phyloP scores from a whole-genome alignment of 1,140 invertebrate genomes.

The Leptestheria dahalacensis region DNA sequence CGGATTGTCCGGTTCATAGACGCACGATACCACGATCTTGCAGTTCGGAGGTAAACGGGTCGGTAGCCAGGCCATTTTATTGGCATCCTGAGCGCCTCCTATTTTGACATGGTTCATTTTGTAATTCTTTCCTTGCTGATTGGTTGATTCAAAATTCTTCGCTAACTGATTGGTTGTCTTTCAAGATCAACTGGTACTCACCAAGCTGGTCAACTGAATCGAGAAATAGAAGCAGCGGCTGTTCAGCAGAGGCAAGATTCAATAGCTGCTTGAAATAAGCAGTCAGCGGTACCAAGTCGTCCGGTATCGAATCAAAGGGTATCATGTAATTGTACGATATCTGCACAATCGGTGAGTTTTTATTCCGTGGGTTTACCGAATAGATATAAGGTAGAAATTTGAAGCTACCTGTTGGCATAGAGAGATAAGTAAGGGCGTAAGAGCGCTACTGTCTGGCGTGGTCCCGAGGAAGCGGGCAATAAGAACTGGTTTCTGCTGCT shows the following conservation, averaged over 20 bases:
- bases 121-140: too few relatives aligned
- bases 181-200: background rate
- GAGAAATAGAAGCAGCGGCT: slow-evolving; percentile 71
- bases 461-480: slow-evolving; percentile 89
- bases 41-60: slow-evolving; percentile 73
- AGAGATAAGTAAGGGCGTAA: slow-evolving; percentile 84
- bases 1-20: slow-evolving; percentile 69
- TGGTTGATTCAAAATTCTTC: too few relatives aligned
- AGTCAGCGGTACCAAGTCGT: slow-evolving; percentile 86
- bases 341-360: slow-evolving; percentile 33
- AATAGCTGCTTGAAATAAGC: slow-evolving; percentile 90
- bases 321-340: slow-evolving; percentile 90
- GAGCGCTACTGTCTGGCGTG: slow-evolving; percentile 85
- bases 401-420: slow-evolving; percentile 78
- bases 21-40: slow-evolving; percentile 85
- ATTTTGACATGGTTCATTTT: too few relatives aligned
- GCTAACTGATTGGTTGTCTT: too few relatives aligned
- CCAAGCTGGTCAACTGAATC: slow-evolving; percentile 88
- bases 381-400: background rate
- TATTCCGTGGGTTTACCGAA: background rate
- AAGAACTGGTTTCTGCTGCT: slow-evolving; percentile 53
- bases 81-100: slow-evolving; percentile 77
- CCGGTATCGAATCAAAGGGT: slow-evolving; percentile 82
- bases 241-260: slow-evolving; percentile 57
- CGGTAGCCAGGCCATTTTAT: slow-evolving; percentile 92